Conservation (phyloP, 2,888 invertebrate species). For the Nephrotoma flavescens region DNA sequence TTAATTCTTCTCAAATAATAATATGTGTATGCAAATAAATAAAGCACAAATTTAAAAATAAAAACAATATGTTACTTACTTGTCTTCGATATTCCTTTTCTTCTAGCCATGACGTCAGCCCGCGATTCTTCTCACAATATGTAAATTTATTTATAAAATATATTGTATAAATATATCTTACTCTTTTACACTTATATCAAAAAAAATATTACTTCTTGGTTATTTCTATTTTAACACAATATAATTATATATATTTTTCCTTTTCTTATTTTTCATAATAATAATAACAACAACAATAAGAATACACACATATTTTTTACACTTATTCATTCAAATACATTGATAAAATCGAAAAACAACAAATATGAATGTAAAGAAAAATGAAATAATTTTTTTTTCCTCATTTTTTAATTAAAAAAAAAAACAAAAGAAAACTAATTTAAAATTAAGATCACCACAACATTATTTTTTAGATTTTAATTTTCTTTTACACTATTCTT, state of each 20-base stretch:
- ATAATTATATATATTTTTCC: not conserved
- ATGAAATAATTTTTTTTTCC: slow-evolving; percentile 2
- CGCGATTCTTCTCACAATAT: not conserved
- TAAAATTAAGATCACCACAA: not conserved
- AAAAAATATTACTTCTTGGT: not conserved
- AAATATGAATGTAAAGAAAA: not conserved
- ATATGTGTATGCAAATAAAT: not conserved
- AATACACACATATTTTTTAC: slow-evolving; percentile 1
- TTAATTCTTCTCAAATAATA: not conserved
- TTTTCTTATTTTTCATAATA: not conserved
- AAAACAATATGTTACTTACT: slow-evolving; percentile 10
- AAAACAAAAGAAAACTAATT: not conserved
- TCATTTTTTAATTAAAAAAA: slow-evolving; percentile 1
- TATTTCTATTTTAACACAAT: not conserved
- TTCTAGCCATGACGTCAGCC: slow-evolving; percentile 10
- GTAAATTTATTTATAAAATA: not conserved
- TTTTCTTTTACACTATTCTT: not conserved
- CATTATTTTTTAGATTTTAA: not conserved
- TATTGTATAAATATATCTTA: not conserved
- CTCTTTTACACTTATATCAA: not conserved
- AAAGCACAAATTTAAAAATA: not conserved
- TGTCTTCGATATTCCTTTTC: slow-evolving; percentile 13
- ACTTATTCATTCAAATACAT: not conserved
- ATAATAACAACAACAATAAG: not conserved
- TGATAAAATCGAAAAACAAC: not conserved